phyloP scores from a whole-genome alignment of 2,888 invertebrate species.

The Leptopilina syphax region DNA sequence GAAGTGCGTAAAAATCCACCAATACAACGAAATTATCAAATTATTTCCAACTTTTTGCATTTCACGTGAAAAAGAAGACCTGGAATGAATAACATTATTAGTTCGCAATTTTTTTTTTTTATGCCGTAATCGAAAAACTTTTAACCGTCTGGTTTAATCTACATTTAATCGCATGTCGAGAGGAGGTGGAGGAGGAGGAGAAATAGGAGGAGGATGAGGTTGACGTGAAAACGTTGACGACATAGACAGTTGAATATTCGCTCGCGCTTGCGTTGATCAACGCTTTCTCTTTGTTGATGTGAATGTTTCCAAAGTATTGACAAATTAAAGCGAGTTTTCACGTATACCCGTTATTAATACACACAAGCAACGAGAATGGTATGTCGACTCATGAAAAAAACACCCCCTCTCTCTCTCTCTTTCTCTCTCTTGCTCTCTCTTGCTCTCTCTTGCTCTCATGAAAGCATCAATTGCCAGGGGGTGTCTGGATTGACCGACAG shows the following conservation, averaged over 20 bases:
- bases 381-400: constrained; percentile 55
- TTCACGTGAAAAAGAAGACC: constrained; percentile 59
- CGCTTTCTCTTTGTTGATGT: constrained; percentile 54
- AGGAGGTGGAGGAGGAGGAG: too few species aligned
- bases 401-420: too few species aligned
- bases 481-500: constrained; percentile 64
- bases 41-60: too few species aligned
- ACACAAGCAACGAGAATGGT: constrained; percentile 55
- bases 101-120: too few species aligned
- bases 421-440: not conserved
- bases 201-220: not conserved
- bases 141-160: constrained; percentile 4
- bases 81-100: constrained; percentile 57
- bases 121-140: too few species aligned
- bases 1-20: too few species aligned
- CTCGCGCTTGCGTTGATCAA: constrained; percentile 45
- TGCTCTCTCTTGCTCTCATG: not conserved
- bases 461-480: constrained; percentile 52
- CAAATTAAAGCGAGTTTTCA: constrained; percentile 62
- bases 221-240: constrained; percentile 24
- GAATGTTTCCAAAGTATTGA: constrained; percentile 57
- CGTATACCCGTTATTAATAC: constrained; percentile 62
- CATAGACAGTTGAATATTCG: constrained; percentile 8
- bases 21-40: too few species aligned
- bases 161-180: constrained; percentile 24